phyloP scores from a whole-genome alignment of 2,888 invertebrate species.

The Drosophila neonasuta region DNA sequence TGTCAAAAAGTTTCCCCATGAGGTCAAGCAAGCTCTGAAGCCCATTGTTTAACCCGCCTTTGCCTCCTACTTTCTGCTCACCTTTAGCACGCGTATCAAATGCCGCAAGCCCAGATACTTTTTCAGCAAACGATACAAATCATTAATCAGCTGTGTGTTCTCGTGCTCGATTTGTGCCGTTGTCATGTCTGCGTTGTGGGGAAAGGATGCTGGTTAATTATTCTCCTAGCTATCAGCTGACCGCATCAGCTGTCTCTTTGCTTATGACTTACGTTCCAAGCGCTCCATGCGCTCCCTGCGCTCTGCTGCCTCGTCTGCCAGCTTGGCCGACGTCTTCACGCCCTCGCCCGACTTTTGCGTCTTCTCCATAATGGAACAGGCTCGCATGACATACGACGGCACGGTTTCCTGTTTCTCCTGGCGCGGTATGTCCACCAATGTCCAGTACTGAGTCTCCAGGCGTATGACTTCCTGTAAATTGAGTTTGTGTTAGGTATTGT shows the following conservation, averaged over 20 bases:
- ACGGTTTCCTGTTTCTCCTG: conserved; percentile 97
- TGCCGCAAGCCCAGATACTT: conserved; percentile 95
- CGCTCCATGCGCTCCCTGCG: conserved; percentile 92
- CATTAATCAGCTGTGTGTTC: conserved; percentile 96
- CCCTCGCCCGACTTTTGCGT: conserved; percentile 95
- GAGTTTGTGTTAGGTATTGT: not conserved
- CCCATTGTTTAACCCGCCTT: conserved; percentile 11
- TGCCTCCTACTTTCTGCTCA: conserved; percentile 78
- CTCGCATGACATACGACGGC: conserved; percentile 93
- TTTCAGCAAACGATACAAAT: conserved; percentile 94
- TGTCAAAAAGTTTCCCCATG: conserved; percentile 25
- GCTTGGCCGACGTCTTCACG: conserved; percentile 91
- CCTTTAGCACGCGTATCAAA: conserved; percentile 93
- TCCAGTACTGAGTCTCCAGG: conserved; percentile 96
- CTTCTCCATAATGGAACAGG: conserved; percentile 95
- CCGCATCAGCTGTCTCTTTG: not conserved
- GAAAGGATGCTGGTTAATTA: conserved; percentile 29
- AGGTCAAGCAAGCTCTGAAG: conserved; percentile 2
- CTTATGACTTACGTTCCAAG: conserved; percentile 87
- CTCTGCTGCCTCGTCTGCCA: conserved; percentile 93
- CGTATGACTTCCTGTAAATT: conserved; percentile 91
- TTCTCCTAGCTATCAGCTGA: conserved; percentile 7
- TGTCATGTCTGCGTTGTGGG: conserved; percentile 89
- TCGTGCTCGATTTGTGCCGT: conserved; percentile 95
- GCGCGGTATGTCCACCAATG: conserved; percentile 94